Percentiles rank a stretch among this genome's conserved stretches.
These are phyloP conservation scores for Oenanthe melanoleuca DNA, from an alignment of 2,113 vertebrate species.

Conservation along the genomic window DNA sequence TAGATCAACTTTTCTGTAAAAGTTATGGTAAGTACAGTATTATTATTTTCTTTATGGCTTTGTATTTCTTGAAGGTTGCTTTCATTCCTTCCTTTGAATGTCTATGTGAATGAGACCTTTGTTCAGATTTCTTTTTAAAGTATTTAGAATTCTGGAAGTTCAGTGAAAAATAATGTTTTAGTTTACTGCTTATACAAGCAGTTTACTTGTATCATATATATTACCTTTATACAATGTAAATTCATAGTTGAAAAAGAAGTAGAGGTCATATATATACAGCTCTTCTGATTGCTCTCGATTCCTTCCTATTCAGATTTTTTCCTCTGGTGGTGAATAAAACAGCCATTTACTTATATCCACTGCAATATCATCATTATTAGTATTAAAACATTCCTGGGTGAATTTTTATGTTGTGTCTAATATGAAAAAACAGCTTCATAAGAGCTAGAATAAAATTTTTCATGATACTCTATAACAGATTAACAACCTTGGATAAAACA, in stretches of 20 bases:
- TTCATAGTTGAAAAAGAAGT: neutral
- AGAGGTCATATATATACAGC: neutral
- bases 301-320: neutral
- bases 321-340: neutral
- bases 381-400: neutral
- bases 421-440: neutral
- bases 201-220: too few relatives aligned
- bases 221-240: neutral
- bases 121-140: neutral
- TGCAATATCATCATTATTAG: neutral
- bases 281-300: neutral
- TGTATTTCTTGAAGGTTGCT: neutral
- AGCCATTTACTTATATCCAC: neutral
- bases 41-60: neutral
- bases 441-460: neutral
- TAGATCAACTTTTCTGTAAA: conserved; percentile 81
- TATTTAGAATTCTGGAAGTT: neutral
- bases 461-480: neutral
- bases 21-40: conserved; percentile 75
- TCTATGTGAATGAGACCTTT: neutral
- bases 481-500: neutral
- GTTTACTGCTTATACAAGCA: neutral
- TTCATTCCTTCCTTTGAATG: neutral
- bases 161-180: neutral
- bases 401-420: neutral